Evolutionary conservation across 2,888 invertebrate genomes (phyloP).

Genomic region (Xestobium rufovillosum): DNA sequence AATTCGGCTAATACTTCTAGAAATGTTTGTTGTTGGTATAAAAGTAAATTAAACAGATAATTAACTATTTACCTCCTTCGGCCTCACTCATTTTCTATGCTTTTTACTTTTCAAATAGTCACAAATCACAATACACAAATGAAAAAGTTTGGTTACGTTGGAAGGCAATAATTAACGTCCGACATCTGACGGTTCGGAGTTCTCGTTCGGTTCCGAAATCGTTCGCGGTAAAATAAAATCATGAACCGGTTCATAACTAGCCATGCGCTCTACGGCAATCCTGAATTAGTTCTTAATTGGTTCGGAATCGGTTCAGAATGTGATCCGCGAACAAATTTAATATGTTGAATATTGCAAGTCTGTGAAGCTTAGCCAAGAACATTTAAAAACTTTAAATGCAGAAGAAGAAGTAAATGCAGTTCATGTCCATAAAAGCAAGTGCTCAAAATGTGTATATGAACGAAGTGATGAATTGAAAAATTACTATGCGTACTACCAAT

Average conservation of each 20-base stretch:
- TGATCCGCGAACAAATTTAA: not conserved
- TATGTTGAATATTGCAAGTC: too few relatives aligned
- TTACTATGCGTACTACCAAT: too few relatives aligned
- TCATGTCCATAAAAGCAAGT: too few relatives aligned
- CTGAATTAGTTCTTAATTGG: not conserved
- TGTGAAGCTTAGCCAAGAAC: too few relatives aligned
- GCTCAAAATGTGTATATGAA: too few relatives aligned
- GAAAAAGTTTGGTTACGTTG: too few relatives aligned
- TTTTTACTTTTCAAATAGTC: not conserved
- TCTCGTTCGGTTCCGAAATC: not conserved
- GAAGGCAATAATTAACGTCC: too few relatives aligned
- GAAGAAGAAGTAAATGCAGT: too few relatives aligned
- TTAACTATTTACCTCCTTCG: not conserved
- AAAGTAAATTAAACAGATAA: too few relatives aligned
- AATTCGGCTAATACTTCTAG: not conserved
- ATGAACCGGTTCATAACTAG: not conserved
- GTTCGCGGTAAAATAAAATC: not conserved
- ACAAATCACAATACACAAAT: constrained; percentile 1
- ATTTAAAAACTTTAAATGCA: constrained; percentile 2
- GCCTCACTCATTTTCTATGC: not conserved
- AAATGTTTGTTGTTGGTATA: too few relatives aligned
- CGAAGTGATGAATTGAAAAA: too few relatives aligned
- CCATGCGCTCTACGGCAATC: not conserved
- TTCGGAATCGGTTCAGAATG: not conserved
- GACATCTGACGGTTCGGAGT: too few relatives aligned